These are phyloP conservation scores for Pristionchus fissidentatus DNA, from an alignment of 2,888 invertebrate species.

Conservation along the genomic window DNA sequence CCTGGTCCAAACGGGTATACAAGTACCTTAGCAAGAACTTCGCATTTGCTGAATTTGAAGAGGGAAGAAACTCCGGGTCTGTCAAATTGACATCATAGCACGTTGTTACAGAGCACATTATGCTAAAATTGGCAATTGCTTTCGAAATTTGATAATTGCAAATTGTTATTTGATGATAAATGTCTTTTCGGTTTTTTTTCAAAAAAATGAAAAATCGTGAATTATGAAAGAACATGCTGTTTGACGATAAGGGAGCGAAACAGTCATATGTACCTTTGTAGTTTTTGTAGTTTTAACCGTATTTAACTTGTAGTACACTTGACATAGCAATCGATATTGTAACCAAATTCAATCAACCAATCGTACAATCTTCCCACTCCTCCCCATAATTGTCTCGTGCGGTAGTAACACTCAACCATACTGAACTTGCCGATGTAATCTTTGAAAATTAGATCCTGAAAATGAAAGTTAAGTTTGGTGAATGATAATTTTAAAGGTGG, in stretches of 20 bases:
- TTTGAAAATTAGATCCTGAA: constrained; percentile 15
- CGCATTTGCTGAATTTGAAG: not conserved
- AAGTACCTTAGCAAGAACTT: not conserved
- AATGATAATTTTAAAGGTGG: not conserved
- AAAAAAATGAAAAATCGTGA: no score
- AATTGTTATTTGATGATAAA: no score
- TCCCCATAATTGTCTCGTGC: not conserved
- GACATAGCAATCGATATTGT: not conserved
- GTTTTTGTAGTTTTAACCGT: no score
- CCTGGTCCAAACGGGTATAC: no score
- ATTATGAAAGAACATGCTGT: no score
- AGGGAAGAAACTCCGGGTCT: not conserved
- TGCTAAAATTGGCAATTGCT: not conserved
- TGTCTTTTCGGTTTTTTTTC: not conserved
- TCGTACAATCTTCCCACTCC: not conserved
- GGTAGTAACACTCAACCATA: not conserved
- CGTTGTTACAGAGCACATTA: constrained; percentile 18
- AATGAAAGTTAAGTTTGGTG: not conserved
- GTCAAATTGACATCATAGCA: not conserved
- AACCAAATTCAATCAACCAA: not conserved
- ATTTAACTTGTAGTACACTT: no score
- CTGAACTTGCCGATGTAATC: constrained; percentile 19
- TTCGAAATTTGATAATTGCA: no score
- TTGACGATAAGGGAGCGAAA: no score
- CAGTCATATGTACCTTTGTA: no score